Percentiles rank a stretch among this genome's conserved stretches.
phyloP scores from a whole-genome alignment of 2,797 vertebrate species.

The Crenichthys baileyi region DNA sequence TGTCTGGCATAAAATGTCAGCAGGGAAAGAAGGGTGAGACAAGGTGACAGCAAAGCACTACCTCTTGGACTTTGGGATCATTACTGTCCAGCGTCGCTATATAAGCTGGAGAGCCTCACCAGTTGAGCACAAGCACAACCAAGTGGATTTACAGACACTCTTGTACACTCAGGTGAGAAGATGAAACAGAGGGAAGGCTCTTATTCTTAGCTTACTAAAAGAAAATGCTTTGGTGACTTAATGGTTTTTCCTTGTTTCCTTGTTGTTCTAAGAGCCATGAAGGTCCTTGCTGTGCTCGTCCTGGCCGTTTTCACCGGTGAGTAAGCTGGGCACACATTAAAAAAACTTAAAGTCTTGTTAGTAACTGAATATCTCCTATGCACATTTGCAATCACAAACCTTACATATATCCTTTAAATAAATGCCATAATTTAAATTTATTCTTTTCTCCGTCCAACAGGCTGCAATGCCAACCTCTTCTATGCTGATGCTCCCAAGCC shows the following conservation, averaged over 20 bases:
- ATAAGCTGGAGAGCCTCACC: slow-evolving; percentile 48
- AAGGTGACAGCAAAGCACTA: slow-evolving; percentile 68
- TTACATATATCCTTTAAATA: neutral
- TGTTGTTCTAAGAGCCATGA: slow-evolving; percentile 74
- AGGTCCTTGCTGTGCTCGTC: slow-evolving; percentile 73
- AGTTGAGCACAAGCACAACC: slow-evolving; percentile 48
- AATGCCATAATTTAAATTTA: neutral
- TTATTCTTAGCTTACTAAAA: neutral
- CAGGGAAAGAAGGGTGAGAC: slow-evolving; percentile 47
- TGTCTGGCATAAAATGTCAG: slow-evolving; percentile 29
- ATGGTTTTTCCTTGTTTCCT: neutral
- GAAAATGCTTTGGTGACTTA: slow-evolving; percentile 16
- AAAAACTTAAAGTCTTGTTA: neutral
- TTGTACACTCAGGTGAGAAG: slow-evolving; percentile 59
- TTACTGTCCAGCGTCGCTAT: slow-evolving; percentile 51
- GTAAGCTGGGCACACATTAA: slow-evolving; percentile 17
- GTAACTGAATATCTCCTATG: neutral
- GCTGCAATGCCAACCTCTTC: slow-evolving; percentile 81
- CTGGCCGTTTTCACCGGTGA: slow-evolving; percentile 76
- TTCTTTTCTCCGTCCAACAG: slow-evolving; percentile 52
- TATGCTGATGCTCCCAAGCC: slow-evolving; percentile 79
- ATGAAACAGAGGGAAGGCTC: neutral
- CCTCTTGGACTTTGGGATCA: slow-evolving; percentile 74
- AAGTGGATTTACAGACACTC: slow-evolving; percentile 52
- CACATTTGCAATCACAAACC: neutral